phyloP scores from a whole-genome alignment of 35 echinoderm and acorn worm genomes.

The Chiridota heheva region DNA sequence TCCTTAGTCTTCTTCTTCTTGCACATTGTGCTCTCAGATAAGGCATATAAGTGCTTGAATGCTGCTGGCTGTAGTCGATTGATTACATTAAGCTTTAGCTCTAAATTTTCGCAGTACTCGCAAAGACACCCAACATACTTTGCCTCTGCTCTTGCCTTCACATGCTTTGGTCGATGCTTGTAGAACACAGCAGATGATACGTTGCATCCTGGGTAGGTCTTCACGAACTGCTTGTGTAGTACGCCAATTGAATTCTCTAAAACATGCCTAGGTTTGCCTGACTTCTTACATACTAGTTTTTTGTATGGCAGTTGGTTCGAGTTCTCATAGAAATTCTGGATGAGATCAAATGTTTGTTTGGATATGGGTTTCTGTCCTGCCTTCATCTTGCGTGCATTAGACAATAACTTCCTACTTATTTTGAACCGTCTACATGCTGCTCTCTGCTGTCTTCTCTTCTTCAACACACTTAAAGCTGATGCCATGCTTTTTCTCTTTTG shows the following conservation, averaged over 20 bases:
- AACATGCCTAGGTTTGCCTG: conserved; percentile 31
- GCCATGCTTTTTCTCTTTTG: too few relatives aligned
- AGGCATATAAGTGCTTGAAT: conserved; percentile 21
- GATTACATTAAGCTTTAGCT: conserved; percentile 14
- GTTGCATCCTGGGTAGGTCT: neutral
- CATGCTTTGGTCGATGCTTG: conserved; percentile 16
- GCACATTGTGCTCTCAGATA: conserved; percentile 30
- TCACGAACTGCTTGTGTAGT: conserved; percentile 24
- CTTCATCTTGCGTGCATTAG: neutral
- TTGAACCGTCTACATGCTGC: conserved; percentile 5
- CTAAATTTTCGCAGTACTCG: conserved; percentile 36
- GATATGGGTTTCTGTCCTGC: neutral
- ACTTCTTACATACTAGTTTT: conserved; percentile 19
- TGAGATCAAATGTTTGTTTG: neutral
- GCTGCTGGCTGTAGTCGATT: conserved; percentile 5
- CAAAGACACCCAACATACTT: conserved; percentile 50
- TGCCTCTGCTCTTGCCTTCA: conserved; percentile 3
- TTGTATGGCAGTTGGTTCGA: conserved; percentile 45
- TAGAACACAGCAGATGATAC: conserved; percentile 10
- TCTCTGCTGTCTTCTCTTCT: neutral
- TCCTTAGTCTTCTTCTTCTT: neutral
- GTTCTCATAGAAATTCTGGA: conserved; percentile 28
- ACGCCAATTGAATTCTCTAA: conserved; percentile 14
- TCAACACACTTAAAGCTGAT: neutral
- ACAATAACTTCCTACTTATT: conserved; percentile 21